Evolutionary conservation across 2,888 invertebrate genomes (phyloP).

Genomic region (Morpho deidamia): DNA sequence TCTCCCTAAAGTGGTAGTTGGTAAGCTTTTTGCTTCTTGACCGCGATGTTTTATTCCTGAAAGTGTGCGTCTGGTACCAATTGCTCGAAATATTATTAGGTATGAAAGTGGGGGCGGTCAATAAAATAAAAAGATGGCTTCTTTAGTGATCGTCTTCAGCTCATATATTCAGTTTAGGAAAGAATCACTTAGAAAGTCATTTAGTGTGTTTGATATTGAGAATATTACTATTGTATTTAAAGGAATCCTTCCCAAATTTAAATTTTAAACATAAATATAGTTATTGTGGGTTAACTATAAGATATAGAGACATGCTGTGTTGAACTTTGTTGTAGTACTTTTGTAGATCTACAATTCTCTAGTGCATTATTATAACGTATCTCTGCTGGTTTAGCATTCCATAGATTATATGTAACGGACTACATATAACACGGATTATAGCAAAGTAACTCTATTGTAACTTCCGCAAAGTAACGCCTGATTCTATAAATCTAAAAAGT

Average conservation of each 20-base stretch:
- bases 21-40: conserved; percentile 42
- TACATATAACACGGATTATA: too few species aligned
- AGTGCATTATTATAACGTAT: too few species aligned
- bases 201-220: not conserved
- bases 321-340: not conserved
- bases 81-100: conserved; percentile 64
- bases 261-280: too few species aligned
- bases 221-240: not conserved
- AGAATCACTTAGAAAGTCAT: not conserved
- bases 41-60: conserved; percentile 50
- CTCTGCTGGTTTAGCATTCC: too few species aligned
- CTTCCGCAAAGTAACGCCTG: too few species aligned
- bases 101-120: conserved; percentile 44
- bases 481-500: too few species aligned
- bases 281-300: too few species aligned
- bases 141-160: conserved; percentile 14
- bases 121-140: conserved; percentile 37
- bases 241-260: too few species aligned
- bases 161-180: not conserved
- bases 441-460: too few species aligned
- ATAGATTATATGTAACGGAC: too few species aligned
- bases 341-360: too few species aligned
- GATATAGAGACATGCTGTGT: too few species aligned
- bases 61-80: conserved; percentile 60
- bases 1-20: conserved; percentile 32